Evolutionary conservation across 2,888 invertebrate species (phyloP).

Genomic region (Euzetes globulus): DNA sequence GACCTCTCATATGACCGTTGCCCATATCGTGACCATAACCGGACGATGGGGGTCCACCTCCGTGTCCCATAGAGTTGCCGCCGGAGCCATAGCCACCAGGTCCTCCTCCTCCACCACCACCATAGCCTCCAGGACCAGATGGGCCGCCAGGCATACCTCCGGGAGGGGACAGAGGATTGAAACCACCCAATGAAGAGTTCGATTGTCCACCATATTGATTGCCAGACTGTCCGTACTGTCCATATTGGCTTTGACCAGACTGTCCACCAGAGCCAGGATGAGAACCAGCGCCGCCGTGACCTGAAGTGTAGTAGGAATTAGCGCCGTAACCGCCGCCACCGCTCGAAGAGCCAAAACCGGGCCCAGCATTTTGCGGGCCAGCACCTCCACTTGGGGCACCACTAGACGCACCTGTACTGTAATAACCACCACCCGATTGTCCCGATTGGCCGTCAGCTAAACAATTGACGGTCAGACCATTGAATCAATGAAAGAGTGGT

Average conservation of each 20-base stretch:
- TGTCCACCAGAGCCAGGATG: background rate
- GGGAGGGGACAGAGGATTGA: background rate
- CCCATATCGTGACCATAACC: slow-evolving; percentile 23
- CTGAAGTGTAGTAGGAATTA: background rate
- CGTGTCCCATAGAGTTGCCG: too few species aligned
- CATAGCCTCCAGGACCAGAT: slow-evolving; percentile 7
- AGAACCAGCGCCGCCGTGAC: background rate
- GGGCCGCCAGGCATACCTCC: slow-evolving; percentile 21
- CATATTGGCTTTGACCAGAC: too few species aligned
- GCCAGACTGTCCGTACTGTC: background rate
- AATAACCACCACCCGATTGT: background rate
- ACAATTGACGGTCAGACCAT: background rate
- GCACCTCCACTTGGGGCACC: background rate
- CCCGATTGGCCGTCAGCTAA: slow-evolving; percentile 15
- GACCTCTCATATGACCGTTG: slow-evolving; percentile 15
- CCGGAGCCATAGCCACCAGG: background rate
- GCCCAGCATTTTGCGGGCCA: background rate
- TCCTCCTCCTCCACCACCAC: background rate
- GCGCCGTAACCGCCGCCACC: background rate
- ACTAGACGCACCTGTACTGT: background rate
- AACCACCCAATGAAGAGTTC: background rate
- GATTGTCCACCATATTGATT: background rate
- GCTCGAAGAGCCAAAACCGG: background rate
- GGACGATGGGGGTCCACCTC: background rate
- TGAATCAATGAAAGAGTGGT: background rate